phyloP scores from a whole-genome alignment of 2,113 vertebrate genomes.

The Thermophis baileyi region DNA sequence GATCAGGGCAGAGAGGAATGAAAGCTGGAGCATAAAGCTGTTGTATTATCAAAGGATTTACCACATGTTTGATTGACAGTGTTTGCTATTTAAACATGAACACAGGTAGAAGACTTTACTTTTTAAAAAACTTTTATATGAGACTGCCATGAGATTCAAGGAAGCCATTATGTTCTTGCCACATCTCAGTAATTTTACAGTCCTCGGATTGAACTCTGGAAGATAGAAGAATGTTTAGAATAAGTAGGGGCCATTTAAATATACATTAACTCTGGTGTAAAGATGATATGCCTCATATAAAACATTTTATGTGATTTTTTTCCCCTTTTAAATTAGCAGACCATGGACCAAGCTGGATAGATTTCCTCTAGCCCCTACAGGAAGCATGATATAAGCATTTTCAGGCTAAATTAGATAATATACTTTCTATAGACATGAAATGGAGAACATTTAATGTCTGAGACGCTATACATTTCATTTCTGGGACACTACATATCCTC shows the following conservation, averaged over 20 bases:
- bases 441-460: background rate
- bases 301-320: background rate
- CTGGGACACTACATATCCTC: no score
- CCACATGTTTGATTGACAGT: slow-evolving; percentile 5
- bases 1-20: background rate
- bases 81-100: background rate
- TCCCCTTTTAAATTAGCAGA: background rate
- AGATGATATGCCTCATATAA: background rate
- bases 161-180: slow-evolving; percentile 25
- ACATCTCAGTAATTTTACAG: fast-evolving
- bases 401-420: background rate
- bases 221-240: background rate
- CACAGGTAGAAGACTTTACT: slow-evolving; percentile 26
- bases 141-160: slow-evolving; percentile 1
- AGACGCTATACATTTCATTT: no score
- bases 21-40: background rate
- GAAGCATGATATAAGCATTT: background rate
- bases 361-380: background rate
- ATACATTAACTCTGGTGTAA: background rate
- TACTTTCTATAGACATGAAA: background rate
- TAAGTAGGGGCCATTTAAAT: background rate
- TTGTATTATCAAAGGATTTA: background rate
- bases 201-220: background rate
- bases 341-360: background rate
- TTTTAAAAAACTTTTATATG: background rate